Conservation (phyloP, 2,113 vertebrate species). For the Talpa occidentalis region DNA sequence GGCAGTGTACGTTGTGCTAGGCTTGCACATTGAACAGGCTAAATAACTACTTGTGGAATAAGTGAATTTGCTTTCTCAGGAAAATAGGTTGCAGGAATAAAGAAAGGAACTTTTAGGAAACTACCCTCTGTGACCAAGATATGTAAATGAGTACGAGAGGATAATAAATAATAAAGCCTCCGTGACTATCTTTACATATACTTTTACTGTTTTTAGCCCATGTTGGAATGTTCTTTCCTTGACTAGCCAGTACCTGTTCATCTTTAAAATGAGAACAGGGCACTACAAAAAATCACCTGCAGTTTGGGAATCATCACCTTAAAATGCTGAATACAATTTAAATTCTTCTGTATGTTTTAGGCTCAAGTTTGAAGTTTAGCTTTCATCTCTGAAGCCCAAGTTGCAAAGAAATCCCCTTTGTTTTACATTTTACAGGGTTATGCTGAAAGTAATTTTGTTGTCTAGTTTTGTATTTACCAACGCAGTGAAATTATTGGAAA, state of each 20-base stretch:
- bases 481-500: background rate
- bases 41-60: background rate
- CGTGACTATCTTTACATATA: background rate
- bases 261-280: background rate
- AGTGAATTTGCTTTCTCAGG: conserved; percentile 26
- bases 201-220: background rate
- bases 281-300: background rate
- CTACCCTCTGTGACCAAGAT: background rate
- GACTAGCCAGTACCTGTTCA: background rate
- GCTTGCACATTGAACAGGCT: background rate
- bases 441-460: background rate
- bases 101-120: conserved; percentile 28
- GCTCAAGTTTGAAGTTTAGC: background rate
- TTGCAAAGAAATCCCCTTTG: background rate
- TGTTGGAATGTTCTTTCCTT: background rate
- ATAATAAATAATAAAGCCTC: conserved; percentile 32
- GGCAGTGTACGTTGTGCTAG: background rate
- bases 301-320: background rate
- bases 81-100: background rate
- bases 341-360: background rate
- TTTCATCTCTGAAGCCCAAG: background rate
- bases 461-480: background rate
- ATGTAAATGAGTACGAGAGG: background rate
- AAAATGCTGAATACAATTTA: background rate
- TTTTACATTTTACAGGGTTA: conserved; percentile 14